Percentiles rank a stretch among this genome's conserved stretches.
Conservation (phyloP, 2,888 invertebrate genomes). For the Acleris emargana region DNA sequence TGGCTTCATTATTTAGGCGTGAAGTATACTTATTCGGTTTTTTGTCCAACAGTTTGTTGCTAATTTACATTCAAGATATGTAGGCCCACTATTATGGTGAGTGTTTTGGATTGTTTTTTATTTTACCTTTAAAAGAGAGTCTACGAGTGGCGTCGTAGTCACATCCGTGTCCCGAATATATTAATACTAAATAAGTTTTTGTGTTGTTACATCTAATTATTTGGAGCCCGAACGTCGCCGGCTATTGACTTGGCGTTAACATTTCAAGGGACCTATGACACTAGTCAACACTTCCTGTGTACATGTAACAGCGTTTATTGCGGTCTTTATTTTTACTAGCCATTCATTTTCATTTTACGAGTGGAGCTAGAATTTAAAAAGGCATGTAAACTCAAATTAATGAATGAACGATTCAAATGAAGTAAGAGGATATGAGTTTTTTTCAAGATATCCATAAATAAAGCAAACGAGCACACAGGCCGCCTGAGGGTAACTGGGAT, state of each 20-base stretch:
- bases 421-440: too few relatives aligned
- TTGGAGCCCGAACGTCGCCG: constrained; percentile 41
- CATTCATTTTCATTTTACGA: constrained; percentile 19
- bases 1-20: constrained; percentile 51
- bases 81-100: constrained; percentile 58
- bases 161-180: constrained; percentile 66
- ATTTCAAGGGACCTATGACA: constrained; percentile 45
- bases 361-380: neutral
- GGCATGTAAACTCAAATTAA: neutral
- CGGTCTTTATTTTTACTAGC: constrained; percentile 14
- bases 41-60: constrained; percentile 51
- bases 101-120: constrained; percentile 58
- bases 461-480: too few relatives aligned
- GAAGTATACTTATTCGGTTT: constrained; percentile 47
- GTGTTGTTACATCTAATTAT: constrained; percentile 55
- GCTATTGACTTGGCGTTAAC: constrained; percentile 34
- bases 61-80: constrained; percentile 73
- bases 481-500: too few relatives aligned
- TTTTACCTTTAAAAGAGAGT: constrained; percentile 52
- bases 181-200: constrained; percentile 69
- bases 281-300: constrained; percentile 47
- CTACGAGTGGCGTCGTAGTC: constrained; percentile 56
- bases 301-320: constrained; percentile 21
- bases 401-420: too few relatives aligned
- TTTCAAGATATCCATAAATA: too few relatives aligned